Evolutionary conservation across 2,888 invertebrate genomes (phyloP).

Genomic region (Hipparchia semele): DNA sequence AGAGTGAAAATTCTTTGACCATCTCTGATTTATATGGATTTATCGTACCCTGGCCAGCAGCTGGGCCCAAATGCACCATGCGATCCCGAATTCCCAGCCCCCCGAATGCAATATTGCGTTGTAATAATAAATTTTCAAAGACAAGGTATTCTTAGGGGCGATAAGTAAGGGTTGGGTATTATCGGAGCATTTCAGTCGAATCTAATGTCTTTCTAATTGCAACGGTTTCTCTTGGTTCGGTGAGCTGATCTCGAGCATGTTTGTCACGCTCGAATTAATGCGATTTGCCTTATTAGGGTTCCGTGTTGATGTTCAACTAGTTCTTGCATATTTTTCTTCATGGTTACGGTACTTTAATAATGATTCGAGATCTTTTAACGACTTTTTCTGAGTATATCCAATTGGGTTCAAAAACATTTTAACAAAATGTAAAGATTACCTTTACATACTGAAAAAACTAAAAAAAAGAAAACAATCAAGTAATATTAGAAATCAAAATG

Average conservation of each 20-base stretch:
- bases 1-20: constrained; percentile 43
- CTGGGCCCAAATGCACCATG: constrained; percentile 72
- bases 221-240: constrained; percentile 43
- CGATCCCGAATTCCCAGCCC: constrained; percentile 62
- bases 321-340: neutral
- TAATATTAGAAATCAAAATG: no score
- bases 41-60: constrained; percentile 52
- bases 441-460: no score
- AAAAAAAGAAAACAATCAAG: no score
- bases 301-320: neutral
- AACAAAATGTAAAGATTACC: no score
- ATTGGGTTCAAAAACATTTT: no score
- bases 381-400: no score
- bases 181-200: constrained; percentile 56
- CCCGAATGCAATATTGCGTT: constrained; percentile 72
- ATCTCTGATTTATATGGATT: constrained; percentile 13
- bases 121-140: constrained; percentile 79
- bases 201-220: constrained; percentile 47
- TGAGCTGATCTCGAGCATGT: constrained; percentile 36
- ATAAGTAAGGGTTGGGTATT: constrained; percentile 69
- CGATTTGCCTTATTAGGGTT: constrained; percentile 16
- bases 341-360: neutral
- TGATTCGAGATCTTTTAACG: no score
- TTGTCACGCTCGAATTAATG: constrained; percentile 30
- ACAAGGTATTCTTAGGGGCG: constrained; percentile 68